Evolutionary conservation across 2,888 invertebrate genomes (phyloP).

Genomic region (Pristionchus maxplancki): DNA sequence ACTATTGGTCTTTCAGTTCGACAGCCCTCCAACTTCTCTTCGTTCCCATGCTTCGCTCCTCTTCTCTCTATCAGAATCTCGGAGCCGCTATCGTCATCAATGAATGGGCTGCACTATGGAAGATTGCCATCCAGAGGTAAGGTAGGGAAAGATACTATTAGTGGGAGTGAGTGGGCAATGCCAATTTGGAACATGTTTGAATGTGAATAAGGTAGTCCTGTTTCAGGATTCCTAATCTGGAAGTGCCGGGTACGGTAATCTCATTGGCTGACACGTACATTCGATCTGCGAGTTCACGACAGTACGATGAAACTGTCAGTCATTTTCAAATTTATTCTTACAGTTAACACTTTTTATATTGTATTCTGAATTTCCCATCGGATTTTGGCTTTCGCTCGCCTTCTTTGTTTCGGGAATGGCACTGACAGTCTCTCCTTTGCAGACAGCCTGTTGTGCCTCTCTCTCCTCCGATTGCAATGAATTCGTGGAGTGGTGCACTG

Average conservation of each 20-base stretch:
- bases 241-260: constrained; percentile 48
- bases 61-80: constrained; percentile 67
- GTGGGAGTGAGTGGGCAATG: background rate
- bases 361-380: no score
- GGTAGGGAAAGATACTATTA: no score
- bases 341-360: no score
- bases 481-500: constrained; percentile 69
- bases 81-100: constrained; percentile 69
- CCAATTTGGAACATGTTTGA: background rate
- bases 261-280: constrained; percentile 34
- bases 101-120: constrained; percentile 64
- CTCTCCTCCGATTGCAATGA: constrained; percentile 69
- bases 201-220: background rate
- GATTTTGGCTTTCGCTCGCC: no score
- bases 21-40: constrained; percentile 67
- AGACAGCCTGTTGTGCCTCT: constrained; percentile 40
- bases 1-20: background rate
- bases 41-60: constrained; percentile 66
- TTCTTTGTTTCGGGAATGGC: no score
- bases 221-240: constrained; percentile 36
- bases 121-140: constrained; percentile 50
- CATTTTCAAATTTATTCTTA: no score
- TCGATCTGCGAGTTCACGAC: background rate
- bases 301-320: constrained; percentile 48
- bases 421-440: background rate